A percentile compares a stretch with the other conserved stretches of the same genome.
Conservation (phyloP, 2,797 vertebrate species). For the Mormyrus proboscirostris region DNA sequence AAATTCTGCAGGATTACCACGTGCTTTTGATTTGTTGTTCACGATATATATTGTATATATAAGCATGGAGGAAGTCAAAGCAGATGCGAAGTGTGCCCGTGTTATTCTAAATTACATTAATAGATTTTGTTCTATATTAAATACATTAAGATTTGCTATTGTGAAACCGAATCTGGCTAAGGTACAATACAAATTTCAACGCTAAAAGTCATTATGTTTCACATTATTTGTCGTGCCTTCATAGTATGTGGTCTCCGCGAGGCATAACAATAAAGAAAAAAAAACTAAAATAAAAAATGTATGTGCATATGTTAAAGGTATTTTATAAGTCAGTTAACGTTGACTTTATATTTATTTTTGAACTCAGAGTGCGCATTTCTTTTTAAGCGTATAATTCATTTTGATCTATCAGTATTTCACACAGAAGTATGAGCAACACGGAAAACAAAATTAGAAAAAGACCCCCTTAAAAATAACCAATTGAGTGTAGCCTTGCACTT, state of each 20-base stretch:
- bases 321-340: not conserved
- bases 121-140: not conserved
- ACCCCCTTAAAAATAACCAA: not conserved
- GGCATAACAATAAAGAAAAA: not conserved
- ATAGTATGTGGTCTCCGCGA: not conserved
- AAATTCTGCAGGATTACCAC: slow-evolving; percentile 21
- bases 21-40: slow-evolving; percentile 21
- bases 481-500: slow-evolving; percentile 36
- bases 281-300: not conserved
- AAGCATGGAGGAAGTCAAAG: not conserved
- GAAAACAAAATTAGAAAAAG: not conserved
- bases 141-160: not conserved
- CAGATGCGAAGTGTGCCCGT: not conserved
- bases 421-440: not conserved
- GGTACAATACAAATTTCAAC: not conserved
- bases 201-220: not conserved
- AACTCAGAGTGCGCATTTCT: not conserved
- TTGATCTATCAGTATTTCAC: not conserved
- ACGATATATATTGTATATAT: not conserved
- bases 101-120: not conserved
- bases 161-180: not conserved
- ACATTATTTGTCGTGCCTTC: not conserved
- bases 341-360: not conserved
- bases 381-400: not conserved
- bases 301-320: not conserved